Percentiles rank a stretch among this genome's conserved stretches.
Conservation (phyloP, 1,140 invertebrate genomes). For the Alviniconcha marisindica region DNA sequence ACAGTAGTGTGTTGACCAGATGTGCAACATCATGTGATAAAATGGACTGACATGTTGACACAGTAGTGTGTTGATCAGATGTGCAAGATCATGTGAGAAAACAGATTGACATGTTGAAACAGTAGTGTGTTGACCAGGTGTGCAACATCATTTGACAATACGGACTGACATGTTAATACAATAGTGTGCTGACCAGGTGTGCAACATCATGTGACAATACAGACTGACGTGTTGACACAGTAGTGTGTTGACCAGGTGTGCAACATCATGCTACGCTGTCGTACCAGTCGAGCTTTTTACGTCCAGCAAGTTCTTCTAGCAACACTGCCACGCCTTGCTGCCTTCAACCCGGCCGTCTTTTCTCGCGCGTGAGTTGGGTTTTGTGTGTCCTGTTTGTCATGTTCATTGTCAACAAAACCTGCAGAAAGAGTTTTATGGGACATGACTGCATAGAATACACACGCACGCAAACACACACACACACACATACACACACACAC, state of each 20-base stretch:
- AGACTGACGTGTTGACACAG: neutral
- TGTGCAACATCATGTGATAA: too few species aligned
- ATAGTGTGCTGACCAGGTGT: neutral
- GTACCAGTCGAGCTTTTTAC: slow-evolving; percentile 84
- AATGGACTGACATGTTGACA: neutral
- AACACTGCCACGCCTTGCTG: slow-evolving; percentile 94
- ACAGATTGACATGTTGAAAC: neutral
- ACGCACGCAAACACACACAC: too few species aligned
- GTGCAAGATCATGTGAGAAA: neutral
- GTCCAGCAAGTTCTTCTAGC: slow-evolving; percentile 93
- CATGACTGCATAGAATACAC: too few species aligned
- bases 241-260: slow-evolving; percentile 71
- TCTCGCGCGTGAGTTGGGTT: slow-evolving; percentile 70
- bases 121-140: too few species aligned
- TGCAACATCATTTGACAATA: neutral
- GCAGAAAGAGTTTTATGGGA: too few species aligned
- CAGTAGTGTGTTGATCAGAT: neutral
- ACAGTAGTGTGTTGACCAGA: too few species aligned
- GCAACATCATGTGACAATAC: neutral
- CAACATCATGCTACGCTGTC: slow-evolving; percentile 85
- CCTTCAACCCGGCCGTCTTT: slow-evolving; percentile 92
- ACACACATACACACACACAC: too few species aligned
- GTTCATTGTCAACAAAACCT: too few species aligned
- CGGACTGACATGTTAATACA: neutral
- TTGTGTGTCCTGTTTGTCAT: too few species aligned